Base-by-base conservation (phyloP, 2,797 vertebrate genomes). In the Poecilia picta region DNA sequence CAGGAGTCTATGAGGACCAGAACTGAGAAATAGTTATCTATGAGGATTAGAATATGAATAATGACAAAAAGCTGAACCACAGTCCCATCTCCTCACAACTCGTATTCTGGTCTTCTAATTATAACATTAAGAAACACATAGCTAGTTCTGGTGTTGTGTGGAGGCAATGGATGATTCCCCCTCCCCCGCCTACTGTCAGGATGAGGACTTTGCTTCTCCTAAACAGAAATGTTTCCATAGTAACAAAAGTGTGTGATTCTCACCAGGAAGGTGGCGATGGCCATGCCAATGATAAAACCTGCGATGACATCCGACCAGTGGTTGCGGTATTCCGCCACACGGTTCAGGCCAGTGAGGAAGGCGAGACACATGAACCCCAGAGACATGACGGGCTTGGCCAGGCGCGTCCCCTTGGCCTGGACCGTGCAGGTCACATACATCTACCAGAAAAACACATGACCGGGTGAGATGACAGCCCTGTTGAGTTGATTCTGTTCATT, bases 271-370 rank as follows among this genome's bases (percentile, higher is more conserved):
- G 97, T 96, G 87, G 98, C 97, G 89, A 99, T 98, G 84, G 98
- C 96, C 64, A 96, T 94, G 70, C 98, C 98, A 0, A 99, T 98
- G 93, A 98, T 91, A 89, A 98, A 99, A 80, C 98, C 98, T 8
- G 98, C 98, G 85, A 99, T 98, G 94, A 99, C 97, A 76, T 99
- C 98, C 0, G 98, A 97, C 98, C 98, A 99, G 88, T 99, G 98
- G 96, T 99, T 99, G 76, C 98, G 97, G 93, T 99, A 99, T 87
- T 99, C 98, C n/a, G 98, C 98, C 91, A 99, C 98, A 78, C 98
- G 97, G 95, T 99, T 99, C 86, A 99, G 95, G 83, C 98, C 98
- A 10, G 97, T 98, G 83, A 99, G 97, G 87, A 99, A 99, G 70
- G 98, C 97, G 96, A 98, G 92, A 84, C 98, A 99, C 95, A 99